Evolutionary conservation across 2,888 invertebrate species (phyloP).

Genomic region (Cremastinae sp.): DNA sequence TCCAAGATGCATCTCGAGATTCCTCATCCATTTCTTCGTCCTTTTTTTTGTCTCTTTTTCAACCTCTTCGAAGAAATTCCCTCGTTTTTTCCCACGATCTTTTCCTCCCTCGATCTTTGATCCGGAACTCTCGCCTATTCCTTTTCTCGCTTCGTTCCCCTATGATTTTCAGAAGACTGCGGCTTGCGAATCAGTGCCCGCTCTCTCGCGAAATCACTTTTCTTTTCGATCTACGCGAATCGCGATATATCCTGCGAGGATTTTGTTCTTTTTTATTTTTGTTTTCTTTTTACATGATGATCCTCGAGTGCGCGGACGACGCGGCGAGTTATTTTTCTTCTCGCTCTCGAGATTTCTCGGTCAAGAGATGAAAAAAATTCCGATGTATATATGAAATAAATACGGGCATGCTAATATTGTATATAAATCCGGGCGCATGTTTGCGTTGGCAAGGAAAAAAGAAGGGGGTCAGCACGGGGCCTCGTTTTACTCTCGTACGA

Average conservation of each 20-base stretch:
- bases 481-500: conserved; percentile 40
- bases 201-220: background rate
- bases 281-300: background rate
- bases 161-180: no score
- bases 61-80: no score
- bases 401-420: background rate
- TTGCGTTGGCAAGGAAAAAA: conserved; percentile 13
- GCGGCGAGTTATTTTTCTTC: conserved; percentile 1
- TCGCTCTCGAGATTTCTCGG: conserved; percentile 30
- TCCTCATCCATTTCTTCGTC: conserved; percentile 20
- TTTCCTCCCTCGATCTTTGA: no score
- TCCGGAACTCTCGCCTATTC: no score
- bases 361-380: conserved; percentile 18
- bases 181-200: no score
- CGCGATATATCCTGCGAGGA: background rate
- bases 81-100: no score
- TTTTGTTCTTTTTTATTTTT: background rate
- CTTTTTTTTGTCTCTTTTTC: background rate
- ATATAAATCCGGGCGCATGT: background rate
- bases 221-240: no score
- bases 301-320: background rate
- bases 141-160: no score
- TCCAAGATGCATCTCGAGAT: conserved; percentile 29
- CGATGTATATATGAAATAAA: conserved; percentile 3
- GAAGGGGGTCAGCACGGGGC: conserved; percentile 26